Base-by-base conservation (phyloP, 2,113 vertebrate species). In the Platysteira castanea region DNA sequence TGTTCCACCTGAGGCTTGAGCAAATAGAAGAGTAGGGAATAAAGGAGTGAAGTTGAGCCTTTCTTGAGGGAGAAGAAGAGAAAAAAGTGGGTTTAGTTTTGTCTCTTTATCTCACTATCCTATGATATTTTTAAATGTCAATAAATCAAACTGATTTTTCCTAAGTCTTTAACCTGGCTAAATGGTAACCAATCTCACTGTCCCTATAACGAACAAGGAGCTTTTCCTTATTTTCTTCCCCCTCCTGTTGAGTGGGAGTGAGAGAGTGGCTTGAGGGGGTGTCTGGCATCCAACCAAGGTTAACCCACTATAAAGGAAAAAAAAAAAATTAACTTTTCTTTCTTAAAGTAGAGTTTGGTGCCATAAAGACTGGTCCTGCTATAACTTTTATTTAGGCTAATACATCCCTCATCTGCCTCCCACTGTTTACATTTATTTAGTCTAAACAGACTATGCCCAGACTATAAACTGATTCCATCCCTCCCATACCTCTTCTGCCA, bases 1-100 rank as follows among this genome's bases (percentile, higher is more conserved):
- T 65, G 27, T 2, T 4, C 12, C 2, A 4, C 6, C 3, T 6
- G 0, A 10, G 33, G 30, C 0, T 2, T 41, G 15, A 94, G 22
- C 5, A 84, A 33, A 31, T 7, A 67, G 19, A 56, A 41, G 19
- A n/a, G 22, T 23, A 0, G 0, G 22, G n/a, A 77, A 84, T 30
- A 18, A 86, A 70, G 22, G 22, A 39, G 3, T 15, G 19, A 80
- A 39, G 4, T 4, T 13, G 10, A 77, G 17, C 19, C 16, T 23
- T n/a, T n/a, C n/a, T n/a, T n/a, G n/a, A 59, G 13, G 42, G 63
- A 64, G 41, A 35, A 71, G 64, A 65, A 49, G 14, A 17, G 53
- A n/a, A 67, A 49, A 63, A 70, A 47, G 18, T 17, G 14, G 0
- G 3, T 71, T 80, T 41, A 42, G 5, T 84, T 68, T 83, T 22